A percentile compares a stretch with the other conserved stretches of the same genome.
These are phyloP conservation scores for Salarias fasciatus DNA, from an alignment of 2,797 vertebrate species.

Conservation along the genomic window DNA sequence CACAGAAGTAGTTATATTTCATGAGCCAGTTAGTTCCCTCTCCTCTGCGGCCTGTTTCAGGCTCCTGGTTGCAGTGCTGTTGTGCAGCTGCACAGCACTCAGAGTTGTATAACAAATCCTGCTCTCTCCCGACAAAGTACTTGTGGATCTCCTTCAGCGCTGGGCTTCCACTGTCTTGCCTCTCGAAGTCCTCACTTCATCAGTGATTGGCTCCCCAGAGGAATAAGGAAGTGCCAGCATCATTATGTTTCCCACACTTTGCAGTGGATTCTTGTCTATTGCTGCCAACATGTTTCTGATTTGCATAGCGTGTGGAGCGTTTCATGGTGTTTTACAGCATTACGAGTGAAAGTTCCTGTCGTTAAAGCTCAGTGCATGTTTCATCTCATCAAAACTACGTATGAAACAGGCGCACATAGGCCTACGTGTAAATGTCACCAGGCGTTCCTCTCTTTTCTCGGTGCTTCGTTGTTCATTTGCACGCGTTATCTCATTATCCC, in stretches of 20 bases:
- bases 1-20: conserved; percentile 16
- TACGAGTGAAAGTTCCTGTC: conserved; percentile 26
- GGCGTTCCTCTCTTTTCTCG: conserved; percentile 14
- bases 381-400: conserved; percentile 17
- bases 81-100: neutral
- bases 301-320: conserved; percentile 26
- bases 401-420: conserved; percentile 9
- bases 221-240: neutral
- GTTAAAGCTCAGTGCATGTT: conserved; percentile 25
- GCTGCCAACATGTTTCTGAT: neutral
- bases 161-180: conserved; percentile 16
- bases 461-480: conserved; percentile 28
- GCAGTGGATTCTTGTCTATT: conserved; percentile 3
- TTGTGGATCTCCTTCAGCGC: conserved; percentile 25
- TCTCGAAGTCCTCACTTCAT: conserved; percentile 14
- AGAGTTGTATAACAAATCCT: conserved; percentile 35
- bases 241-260: conserved; percentile 10
- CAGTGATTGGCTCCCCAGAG: conserved; percentile 16
- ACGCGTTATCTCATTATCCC: conserved; percentile 55
- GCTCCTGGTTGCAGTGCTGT: conserved; percentile 3
- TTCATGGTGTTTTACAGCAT: conserved; percentile 25
- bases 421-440: conserved; percentile 29
- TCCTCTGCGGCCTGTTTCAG: conserved; percentile 4
- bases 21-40: conserved; percentile 3
- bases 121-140: conserved; percentile 27